Conservation (phyloP, 1,140 invertebrate genomes). For the Tribolium castaneum region DNA sequence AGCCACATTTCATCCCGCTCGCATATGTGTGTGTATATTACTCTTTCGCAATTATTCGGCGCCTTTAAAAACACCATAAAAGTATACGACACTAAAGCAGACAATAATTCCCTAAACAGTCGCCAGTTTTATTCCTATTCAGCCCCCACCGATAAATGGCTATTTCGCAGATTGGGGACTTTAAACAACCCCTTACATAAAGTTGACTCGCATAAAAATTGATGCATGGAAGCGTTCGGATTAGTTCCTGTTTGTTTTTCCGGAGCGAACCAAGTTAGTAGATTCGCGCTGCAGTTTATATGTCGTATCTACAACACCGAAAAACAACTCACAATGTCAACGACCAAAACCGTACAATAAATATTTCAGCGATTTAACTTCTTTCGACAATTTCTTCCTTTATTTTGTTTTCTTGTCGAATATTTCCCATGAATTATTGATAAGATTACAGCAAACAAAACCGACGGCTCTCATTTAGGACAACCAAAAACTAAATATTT, state of each 20-base stretch:
- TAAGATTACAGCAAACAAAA: slow-evolving; percentile 30
- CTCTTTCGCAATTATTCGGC: slow-evolving; percentile 18
- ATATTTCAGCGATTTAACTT: slow-evolving; percentile 36
- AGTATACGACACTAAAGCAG: slow-evolving; percentile 7
- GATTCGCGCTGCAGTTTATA: slow-evolving; percentile 6
- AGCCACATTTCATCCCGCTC: slow-evolving; percentile 19
- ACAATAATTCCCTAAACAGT: slow-evolving; percentile 22
- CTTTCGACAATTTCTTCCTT: slow-evolving; percentile 30
- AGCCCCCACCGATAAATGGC: slow-evolving; percentile 9
- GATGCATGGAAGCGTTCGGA: slow-evolving; percentile 21
- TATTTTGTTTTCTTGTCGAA: slow-evolving; percentile 34
- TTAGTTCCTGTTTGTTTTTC: slow-evolving; percentile 26
- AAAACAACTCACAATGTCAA: slow-evolving; percentile 15
- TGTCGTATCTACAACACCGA: slow-evolving; percentile 20
- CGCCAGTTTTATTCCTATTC: background rate
- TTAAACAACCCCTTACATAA: slow-evolving; percentile 15
- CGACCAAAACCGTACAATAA: slow-evolving; percentile 25
- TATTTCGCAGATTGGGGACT: slow-evolving; percentile 2
- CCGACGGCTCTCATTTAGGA: background rate
- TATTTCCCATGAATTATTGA: slow-evolving; percentile 41
- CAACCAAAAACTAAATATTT: slow-evolving; percentile 4
- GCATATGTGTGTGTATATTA: background rate
- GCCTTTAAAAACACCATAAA: slow-evolving; percentile 27
- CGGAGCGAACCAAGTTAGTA: background rate
- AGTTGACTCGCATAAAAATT: slow-evolving; percentile 23